A percentile compares a stretch with the other conserved stretches of the same genome.
Evolutionary conservation across 2,888 invertebrate genomes (phyloP).

Genomic region (Dorcus hopei): DNA sequence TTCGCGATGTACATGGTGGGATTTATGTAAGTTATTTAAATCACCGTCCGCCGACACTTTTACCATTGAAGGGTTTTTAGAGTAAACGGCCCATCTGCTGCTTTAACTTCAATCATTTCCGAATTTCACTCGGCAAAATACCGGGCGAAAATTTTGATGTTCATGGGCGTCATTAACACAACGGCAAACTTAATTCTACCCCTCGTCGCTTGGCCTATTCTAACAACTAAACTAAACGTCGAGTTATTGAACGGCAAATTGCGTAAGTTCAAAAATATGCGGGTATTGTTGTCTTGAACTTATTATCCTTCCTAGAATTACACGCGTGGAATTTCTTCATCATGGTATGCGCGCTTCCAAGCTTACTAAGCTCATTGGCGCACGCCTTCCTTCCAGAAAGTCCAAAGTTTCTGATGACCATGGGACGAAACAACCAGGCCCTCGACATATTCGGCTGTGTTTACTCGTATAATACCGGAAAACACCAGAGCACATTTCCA

Average conservation of each 20-base stretch:
- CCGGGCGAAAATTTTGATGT: slow-evolving; percentile 62
- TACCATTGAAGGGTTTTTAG: slow-evolving; percentile 42
- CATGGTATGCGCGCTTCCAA: slow-evolving; percentile 60
- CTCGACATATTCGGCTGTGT: slow-evolving; percentile 61
- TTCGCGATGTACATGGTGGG: slow-evolving; percentile 69
- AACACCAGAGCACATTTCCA: slow-evolving; percentile 60
- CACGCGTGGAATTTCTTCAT: slow-evolving; percentile 64
- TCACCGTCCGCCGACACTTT: background rate
- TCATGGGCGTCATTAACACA: slow-evolving; percentile 65
- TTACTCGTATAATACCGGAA: slow-evolving; percentile 64
- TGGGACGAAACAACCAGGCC: slow-evolving; percentile 65
- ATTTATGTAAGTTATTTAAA: slow-evolving; percentile 61
- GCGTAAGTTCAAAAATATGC: slow-evolving; percentile 32
- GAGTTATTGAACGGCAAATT: slow-evolving; percentile 45
- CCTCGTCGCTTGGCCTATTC: slow-evolving; percentile 67
- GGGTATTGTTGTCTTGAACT: background rate
- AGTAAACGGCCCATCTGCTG: slow-evolving; percentile 70
- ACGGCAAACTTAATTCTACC: slow-evolving; percentile 63
- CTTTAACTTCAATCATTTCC: slow-evolving; percentile 67
- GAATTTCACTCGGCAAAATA: slow-evolving; percentile 69
- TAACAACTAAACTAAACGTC: slow-evolving; percentile 60
- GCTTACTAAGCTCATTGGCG: slow-evolving; percentile 61
- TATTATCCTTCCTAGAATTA: slow-evolving; percentile 47
- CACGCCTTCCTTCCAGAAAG: slow-evolving; percentile 69
- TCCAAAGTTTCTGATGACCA: slow-evolving; percentile 73